A percentile compares a stretch with the other conserved stretches of the same genome.
phyloP scores from a whole-genome alignment of 2,797 vertebrate species.

The Huso huso region DNA sequence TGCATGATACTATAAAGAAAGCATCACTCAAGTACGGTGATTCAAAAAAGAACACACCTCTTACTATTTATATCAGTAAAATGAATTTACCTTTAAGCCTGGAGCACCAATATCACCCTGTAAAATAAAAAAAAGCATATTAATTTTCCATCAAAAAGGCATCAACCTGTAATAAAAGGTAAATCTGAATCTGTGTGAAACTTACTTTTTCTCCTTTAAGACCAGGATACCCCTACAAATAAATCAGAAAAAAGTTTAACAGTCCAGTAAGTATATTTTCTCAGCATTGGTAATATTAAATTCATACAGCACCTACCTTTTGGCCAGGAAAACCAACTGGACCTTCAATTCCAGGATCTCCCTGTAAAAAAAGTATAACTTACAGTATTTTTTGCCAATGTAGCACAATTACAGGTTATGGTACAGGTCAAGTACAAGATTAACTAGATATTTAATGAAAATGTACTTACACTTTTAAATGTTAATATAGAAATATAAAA shows the following conservation, averaged over 20 bases:
- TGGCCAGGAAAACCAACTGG: slow-evolving; percentile 25
- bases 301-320: slow-evolving; percentile 22
- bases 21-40: background rate
- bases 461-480: too few species aligned
- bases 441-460: too few species aligned
- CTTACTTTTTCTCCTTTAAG: slow-evolving; percentile 31
- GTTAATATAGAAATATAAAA: too few species aligned
- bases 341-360: slow-evolving; percentile 30
- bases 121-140: slow-evolving; percentile 12
- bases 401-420: background rate
- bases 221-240: slow-evolving; percentile 23
- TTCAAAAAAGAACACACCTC: too few species aligned
- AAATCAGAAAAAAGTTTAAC: background rate
- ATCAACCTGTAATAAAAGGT: background rate
- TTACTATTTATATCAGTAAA: background rate
- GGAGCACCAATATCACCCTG: slow-evolving; percentile 25
- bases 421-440: too few species aligned
- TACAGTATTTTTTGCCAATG: background rate
- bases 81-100: slow-evolving; percentile 24
- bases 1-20: background rate
- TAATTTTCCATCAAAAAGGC: background rate
- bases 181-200: background rate
- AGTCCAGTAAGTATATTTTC: background rate
- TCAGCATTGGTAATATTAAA: background rate
- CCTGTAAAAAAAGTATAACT: slow-evolving; percentile 18